A percentile compares a stretch with the other conserved stretches of the same genome.
These are phyloP conservation scores for Limnothrissa miodon DNA, from an alignment of 2,113 vertebrate genomes.

Conservation along the genomic window DNA sequence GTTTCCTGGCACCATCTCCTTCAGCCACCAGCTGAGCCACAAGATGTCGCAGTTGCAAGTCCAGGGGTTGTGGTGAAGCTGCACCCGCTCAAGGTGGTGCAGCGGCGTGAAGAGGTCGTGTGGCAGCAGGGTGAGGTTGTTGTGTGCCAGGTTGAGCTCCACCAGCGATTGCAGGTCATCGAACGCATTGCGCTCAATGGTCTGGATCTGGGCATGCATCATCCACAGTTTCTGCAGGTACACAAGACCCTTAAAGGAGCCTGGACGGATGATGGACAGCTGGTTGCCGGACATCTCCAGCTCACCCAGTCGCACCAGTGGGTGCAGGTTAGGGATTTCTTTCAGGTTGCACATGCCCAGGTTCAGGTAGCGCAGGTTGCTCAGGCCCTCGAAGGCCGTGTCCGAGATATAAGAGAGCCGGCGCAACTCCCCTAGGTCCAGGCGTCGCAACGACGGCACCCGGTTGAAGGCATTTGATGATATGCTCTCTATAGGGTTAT, in stretches of 20 bases:
- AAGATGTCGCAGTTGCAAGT: slow-evolving; percentile 98
- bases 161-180: slow-evolving; percentile 97
- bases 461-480: slow-evolving; percentile 98
- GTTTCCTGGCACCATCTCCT: slow-evolving; percentile 97
- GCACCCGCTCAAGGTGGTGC: slow-evolving; percentile 91
- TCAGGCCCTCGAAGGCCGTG: slow-evolving; percentile 98
- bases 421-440: slow-evolving; percentile 96
- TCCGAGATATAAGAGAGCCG: slow-evolving; percentile 98
- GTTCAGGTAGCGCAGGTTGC: slow-evolving; percentile 98
- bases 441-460: slow-evolving; percentile 89
- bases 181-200: slow-evolving; percentile 96
- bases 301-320: slow-evolving; percentile 93
- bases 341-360: slow-evolving; percentile 99
- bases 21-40: slow-evolving; percentile 99
- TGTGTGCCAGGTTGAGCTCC: slow-evolving; percentile 97
- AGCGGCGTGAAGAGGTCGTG: slow-evolving; percentile 98
- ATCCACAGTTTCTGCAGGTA: slow-evolving; percentile 99
- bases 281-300: slow-evolving; percentile 98
- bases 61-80: slow-evolving; percentile 98
- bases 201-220: slow-evolving; percentile 98
- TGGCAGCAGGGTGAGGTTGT: slow-evolving; percentile 96
- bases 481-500: slow-evolving; percentile 98
- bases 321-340: slow-evolving; percentile 97
- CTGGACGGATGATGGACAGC: slow-evolving; percentile 87
- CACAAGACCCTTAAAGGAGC: slow-evolving; percentile 97